These are phyloP conservation scores for Potamilus streckersoni DNA, from an alignment of 1,140 invertebrate species.

Conservation along the genomic window DNA sequence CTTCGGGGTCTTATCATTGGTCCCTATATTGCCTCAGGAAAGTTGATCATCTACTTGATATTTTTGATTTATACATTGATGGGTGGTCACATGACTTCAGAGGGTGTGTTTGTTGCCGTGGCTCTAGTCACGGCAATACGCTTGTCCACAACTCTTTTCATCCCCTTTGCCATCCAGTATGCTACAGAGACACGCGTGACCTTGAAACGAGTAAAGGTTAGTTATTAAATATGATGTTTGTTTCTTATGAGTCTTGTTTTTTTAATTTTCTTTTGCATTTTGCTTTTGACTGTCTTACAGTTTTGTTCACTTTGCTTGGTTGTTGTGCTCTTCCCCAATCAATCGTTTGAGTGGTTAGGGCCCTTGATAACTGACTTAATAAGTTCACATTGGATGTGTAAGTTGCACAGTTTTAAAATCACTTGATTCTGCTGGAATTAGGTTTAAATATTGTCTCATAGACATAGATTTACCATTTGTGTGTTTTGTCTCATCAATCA, in stretches of 20 bases:
- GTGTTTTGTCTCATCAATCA: too few species aligned
- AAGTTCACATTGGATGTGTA: too few species aligned
- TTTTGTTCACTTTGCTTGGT: too few species aligned
- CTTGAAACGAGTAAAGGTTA: slow-evolving; percentile 64
- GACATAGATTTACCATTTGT: too few species aligned
- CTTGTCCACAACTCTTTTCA: slow-evolving; percentile 49
- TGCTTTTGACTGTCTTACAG: too few species aligned
- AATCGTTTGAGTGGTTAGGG: too few species aligned
- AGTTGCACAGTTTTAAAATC: too few species aligned
- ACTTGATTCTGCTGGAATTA: too few species aligned
- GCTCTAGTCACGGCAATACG: slow-evolving; percentile 50
- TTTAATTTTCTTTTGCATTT: too few species aligned
- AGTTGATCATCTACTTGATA: slow-evolving; percentile 59
- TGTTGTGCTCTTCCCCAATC: too few species aligned
- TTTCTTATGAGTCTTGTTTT: not conserved
- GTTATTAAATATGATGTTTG: slow-evolving; percentile 7
- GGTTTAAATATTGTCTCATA: too few species aligned
- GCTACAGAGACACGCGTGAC: slow-evolving; percentile 63
- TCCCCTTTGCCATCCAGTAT: slow-evolving; percentile 57
- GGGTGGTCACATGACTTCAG: slow-evolving; percentile 44
- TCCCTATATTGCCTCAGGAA: slow-evolving; percentile 57
- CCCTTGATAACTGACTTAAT: too few species aligned
- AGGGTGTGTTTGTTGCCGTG: slow-evolving; percentile 53
- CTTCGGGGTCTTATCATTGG: slow-evolving; percentile 50
- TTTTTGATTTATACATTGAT: slow-evolving; percentile 47